Percentiles rank a stretch among this genome's conserved stretches.
Evolutionary conservation across 2,888 invertebrate genomes (phyloP).

Genomic region (Callinectes sapidus): DNA sequence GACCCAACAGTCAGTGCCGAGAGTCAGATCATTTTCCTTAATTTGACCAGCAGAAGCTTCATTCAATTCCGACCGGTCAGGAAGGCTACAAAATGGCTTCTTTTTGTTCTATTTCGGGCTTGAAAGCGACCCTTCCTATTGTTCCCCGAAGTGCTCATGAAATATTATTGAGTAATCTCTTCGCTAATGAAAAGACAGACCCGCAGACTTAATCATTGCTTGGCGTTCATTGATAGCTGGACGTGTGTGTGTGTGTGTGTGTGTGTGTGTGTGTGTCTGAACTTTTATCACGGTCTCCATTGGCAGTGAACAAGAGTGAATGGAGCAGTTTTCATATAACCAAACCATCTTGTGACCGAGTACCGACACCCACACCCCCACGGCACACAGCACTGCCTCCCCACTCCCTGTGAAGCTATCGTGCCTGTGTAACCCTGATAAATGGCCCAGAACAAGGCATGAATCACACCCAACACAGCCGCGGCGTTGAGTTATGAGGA

Average conservation of each 20-base stretch:
- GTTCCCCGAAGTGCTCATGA: background rate
- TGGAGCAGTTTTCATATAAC: background rate
- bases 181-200: background rate
- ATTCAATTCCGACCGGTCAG: background rate
- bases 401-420: background rate
- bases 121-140: background rate
- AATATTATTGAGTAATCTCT: background rate
- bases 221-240: background rate
- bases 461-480: conserved; percentile 26
- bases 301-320: background rate
- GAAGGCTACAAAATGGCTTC: background rate
- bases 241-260: background rate
- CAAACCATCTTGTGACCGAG: background rate
- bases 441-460: conserved; percentile 27
- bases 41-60: background rate
- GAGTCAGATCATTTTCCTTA: background rate
- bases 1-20: background rate
- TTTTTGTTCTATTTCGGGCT: background rate
- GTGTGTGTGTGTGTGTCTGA: too few relatives aligned
- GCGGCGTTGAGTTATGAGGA: conserved; percentile 11
- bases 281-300: background rate
- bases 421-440: conserved; percentile 5
- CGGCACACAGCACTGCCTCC: background rate
- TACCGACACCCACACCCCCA: background rate
- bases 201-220: background rate